Conservation (phyloP, 1,140 invertebrate genomes). For the Agrypnia vestita region DNA sequence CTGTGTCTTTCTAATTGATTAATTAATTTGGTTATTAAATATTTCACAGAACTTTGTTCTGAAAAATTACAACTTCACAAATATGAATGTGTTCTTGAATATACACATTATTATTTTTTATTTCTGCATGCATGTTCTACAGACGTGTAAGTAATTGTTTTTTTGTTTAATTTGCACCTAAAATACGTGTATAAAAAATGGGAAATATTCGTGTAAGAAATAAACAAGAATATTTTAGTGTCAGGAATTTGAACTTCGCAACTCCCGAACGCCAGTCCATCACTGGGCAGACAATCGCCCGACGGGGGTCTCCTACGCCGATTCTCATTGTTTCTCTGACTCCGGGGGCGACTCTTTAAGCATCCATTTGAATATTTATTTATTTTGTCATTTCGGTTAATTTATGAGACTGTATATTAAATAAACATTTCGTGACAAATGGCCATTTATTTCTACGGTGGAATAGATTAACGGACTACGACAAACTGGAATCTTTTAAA, state of each 20-base stretch:
- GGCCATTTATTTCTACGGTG: not conserved
- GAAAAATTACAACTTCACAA: too few species aligned
- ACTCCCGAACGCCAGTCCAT: conserved; percentile 26
- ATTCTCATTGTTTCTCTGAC: conserved; percentile 18
- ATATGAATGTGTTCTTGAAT: too few species aligned
- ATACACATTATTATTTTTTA: too few species aligned
- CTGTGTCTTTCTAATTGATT: too few species aligned
- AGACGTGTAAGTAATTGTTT: too few species aligned
- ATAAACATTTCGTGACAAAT: conserved; percentile 25
- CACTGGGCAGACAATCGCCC: not conserved
- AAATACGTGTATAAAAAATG: too few species aligned
- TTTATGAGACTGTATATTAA: not conserved
- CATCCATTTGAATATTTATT: conserved; percentile 8
- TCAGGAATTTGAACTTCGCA: conserved; percentile 20
- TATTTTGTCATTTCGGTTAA: not conserved
- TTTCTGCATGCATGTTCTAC: too few species aligned
- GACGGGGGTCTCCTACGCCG: conserved; percentile 5
- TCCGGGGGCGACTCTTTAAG: not conserved
- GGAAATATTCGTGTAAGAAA: not conserved
- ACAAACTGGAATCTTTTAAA: too few species aligned
- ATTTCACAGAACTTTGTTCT: too few species aligned
- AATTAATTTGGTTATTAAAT: too few species aligned
- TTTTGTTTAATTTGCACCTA: too few species aligned
- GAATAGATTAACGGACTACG: not conserved
- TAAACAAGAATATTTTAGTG: conserved; percentile 12